Percentiles rank a stretch among this genome's conserved stretches.
Evolutionary conservation across 2,888 invertebrate species (phyloP).

Genomic region (Heliconius ethilla): DNA sequence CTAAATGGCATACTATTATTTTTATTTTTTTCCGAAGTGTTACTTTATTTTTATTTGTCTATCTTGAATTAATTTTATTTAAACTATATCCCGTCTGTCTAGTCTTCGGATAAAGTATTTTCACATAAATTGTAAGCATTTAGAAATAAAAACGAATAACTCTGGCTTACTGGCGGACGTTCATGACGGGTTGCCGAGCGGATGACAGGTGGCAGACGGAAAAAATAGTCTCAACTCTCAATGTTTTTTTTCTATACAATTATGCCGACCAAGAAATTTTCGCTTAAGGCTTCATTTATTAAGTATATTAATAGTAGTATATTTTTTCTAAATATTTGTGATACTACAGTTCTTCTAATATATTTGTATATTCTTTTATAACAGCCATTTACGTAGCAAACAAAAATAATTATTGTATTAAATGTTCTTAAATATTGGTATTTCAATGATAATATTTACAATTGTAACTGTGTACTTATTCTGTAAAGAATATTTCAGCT

Average conservation of each 20-base stretch:
- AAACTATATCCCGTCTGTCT: too few species aligned
- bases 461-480: background rate
- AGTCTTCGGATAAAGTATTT: background rate
- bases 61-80: too few species aligned
- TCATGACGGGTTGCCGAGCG: constrained; percentile 33
- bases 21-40: too few species aligned
- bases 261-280: constrained; percentile 5
- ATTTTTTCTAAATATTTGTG: background rate
- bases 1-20: too few species aligned
- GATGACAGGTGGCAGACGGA: constrained; percentile 39
- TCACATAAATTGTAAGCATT: background rate
- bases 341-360: background rate
- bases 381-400: background rate
- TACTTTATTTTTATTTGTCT: too few species aligned
- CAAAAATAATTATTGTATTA: background rate
- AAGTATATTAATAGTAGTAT: too few species aligned
- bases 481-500: background rate
- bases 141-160: background rate
- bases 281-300: background rate
- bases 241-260: constrained; percentile 23
- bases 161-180: constrained; percentile 8
- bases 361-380: background rate
- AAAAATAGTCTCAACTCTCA: constrained; percentile 28
- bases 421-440: background rate
- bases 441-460: background rate